Percentiles rank a stretch among this genome's conserved stretches.
phyloP scores from a whole-genome alignment of 2,797 vertebrate genomes.

The Alauda arvensis region DNA sequence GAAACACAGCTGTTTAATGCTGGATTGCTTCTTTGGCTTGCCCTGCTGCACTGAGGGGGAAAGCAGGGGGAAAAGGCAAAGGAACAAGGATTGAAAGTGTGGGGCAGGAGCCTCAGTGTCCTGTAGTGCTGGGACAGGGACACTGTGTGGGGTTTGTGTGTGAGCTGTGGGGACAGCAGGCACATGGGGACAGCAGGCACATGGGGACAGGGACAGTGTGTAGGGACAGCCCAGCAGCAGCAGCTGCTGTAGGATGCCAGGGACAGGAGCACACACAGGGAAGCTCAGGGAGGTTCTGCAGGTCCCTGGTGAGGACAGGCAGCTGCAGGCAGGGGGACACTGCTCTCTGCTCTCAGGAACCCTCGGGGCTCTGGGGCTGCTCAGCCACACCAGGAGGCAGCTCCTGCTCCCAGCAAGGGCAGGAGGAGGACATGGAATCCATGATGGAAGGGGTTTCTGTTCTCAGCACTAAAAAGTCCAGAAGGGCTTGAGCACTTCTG shows the following conservation, averaged over 20 bases:
- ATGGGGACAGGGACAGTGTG: too few relatives aligned
- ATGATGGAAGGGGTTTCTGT: accelerated
- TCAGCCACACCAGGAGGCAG: too few relatives aligned
- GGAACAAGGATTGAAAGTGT: neutral
- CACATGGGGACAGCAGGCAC: too few relatives aligned
- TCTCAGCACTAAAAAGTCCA: neutral
- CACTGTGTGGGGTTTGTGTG: neutral
- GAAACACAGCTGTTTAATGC: neutral
- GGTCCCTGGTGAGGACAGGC: too few relatives aligned
- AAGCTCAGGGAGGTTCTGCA: neutral
- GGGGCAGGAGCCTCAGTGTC: neutral
- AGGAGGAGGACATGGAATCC: too few relatives aligned
- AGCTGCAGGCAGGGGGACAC: too few relatives aligned
- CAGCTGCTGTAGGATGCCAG: too few relatives aligned
- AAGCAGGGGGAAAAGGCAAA: neutral
- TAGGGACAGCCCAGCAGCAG: neutral
- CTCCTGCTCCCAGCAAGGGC: too few relatives aligned
- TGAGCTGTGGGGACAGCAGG: neutral
- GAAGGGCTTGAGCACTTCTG: neutral
- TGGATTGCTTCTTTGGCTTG: neutral
- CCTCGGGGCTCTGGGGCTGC: too few relatives aligned
- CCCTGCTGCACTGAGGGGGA: neutral
- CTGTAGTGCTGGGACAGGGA: neutral
- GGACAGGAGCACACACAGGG: too few relatives aligned
- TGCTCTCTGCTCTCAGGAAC: too few relatives aligned